Percentiles rank a stretch among this genome's conserved stretches.
phyloP scores from a whole-genome alignment of 2,113 vertebrate species.

The Lathamus discolor region DNA sequence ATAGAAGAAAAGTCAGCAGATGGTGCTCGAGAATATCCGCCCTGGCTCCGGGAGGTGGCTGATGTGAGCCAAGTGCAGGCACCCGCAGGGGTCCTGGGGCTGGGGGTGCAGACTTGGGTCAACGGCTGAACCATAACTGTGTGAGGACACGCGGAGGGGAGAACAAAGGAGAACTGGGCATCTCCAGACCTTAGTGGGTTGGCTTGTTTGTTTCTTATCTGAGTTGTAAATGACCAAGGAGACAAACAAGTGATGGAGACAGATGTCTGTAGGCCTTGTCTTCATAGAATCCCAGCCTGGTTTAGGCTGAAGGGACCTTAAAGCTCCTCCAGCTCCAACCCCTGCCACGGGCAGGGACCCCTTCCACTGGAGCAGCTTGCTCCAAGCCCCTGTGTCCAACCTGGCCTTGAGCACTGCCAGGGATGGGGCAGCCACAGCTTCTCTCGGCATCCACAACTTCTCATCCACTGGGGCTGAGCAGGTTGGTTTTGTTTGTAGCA shows the following conservation, averaged over 20 bases:
- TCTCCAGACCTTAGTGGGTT: not conserved
- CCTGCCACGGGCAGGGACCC: too few species aligned
- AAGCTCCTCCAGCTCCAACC: too few species aligned
- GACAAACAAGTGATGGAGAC: accelerated
- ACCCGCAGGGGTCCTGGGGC: not conserved
- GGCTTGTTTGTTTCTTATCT: not conserved
- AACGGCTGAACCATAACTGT: not conserved
- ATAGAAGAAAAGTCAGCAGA: not conserved
- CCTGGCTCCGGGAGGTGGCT: not conserved
- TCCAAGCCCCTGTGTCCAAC: not conserved
- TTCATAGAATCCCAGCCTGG: not conserved
- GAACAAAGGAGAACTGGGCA: accelerated
- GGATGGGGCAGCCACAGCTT: not conserved
- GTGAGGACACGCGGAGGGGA: accelerated
- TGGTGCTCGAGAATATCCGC: conserved; percentile 20
- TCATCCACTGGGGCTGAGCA: not conserved
- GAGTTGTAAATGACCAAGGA: not conserved
- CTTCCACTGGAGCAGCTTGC: not conserved
- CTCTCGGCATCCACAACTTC: not conserved
- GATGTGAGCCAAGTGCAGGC: accelerated
- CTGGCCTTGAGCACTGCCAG: not conserved
- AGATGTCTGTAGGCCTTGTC: not conserved
- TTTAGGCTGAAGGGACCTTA: not conserved
- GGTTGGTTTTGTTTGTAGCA: not conserved
- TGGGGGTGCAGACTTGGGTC: not conserved